A percentile compares a stretch with the other conserved stretches of the same genome.
Conservation (phyloP, 2,113 vertebrate genomes). For the Narcine bancroftii region DNA sequence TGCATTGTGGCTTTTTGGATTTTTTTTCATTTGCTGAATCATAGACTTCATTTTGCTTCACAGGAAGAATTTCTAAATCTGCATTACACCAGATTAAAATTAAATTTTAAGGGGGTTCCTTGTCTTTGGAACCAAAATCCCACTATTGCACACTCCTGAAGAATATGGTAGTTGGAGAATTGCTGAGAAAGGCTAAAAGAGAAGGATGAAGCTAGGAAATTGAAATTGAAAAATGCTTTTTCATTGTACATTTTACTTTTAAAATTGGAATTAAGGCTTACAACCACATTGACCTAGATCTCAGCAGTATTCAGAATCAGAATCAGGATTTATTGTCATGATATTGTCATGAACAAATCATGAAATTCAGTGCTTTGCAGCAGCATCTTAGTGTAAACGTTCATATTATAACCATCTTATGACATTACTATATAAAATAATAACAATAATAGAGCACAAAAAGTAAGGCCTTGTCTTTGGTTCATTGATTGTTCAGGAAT, state of each 20-base stretch:
- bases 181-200: background rate
- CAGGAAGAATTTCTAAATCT: background rate
- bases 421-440: too few relatives aligned
- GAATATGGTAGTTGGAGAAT: background rate
- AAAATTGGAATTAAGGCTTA: background rate
- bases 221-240: background rate
- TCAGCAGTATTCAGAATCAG: background rate
- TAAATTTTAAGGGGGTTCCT: background rate
- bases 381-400: too few relatives aligned
- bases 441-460: too few relatives aligned
- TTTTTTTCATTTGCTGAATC: background rate
- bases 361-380: too few relatives aligned
- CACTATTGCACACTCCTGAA: too few relatives aligned
- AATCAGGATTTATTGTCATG: too few relatives aligned
- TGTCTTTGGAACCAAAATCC: background rate
- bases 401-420: too few relatives aligned
- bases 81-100: background rate
- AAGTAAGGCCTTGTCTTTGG: too few relatives aligned
- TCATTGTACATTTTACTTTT: background rate
- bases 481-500: too few relatives aligned
- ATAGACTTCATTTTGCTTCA: background rate
- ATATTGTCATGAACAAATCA: too few relatives aligned
- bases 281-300: background rate
- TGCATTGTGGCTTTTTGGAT: background rate
- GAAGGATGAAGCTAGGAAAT: background rate